Evolutionary conservation across 2,888 invertebrate genomes (phyloP), one percentile per base, ranked within the genome.

Genomic region (Pristionchus entomophagus): DNA sequence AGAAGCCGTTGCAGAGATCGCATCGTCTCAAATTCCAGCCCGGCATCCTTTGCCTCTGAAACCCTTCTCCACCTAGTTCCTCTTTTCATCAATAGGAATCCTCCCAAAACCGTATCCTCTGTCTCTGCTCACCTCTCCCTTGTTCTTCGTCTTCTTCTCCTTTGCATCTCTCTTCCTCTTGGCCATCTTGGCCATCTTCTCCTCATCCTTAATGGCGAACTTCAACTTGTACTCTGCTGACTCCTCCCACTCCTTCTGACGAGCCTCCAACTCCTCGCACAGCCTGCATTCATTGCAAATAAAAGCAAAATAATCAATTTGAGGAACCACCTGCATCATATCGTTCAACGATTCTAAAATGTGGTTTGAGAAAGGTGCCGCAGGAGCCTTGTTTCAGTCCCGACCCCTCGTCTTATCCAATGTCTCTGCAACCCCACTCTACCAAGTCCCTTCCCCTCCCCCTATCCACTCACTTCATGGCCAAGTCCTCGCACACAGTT

Each of bases 91-190:
- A 56, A 56, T 14, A 56, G 22, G n/a, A 17, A 56, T 56, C 5
- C 5, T 56, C 19, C 8, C 5, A 56, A 56, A 56, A 22, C n/a
- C n/a, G 19, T 56, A 56, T 22, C 35, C 77, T 41, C 10, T 19
- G 53, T 69, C 77, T 86, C 86, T 59, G 53, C 51, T 73, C 45
- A 80, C 89, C 88, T 91, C 93, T 80, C 92, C 87, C 86, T 93
- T 91, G 53, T 91, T 88, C 88, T 93, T 93, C 12, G 90, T 90
- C 53, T 86, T 90, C 88, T 91, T 91, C 89, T 91, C 89, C 62
- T 91, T 91, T 14, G 88, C 91, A 85, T 93, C 93, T 81, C 92
- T 88, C 87, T 93, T 91, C 56, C 91, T 88, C 88, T 93, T 93
- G 12, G 90, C 91, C 59, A 90, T 38, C 82, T 93, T 93, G 87